phyloP scores from a whole-genome alignment of 2,888 invertebrate species.

The Acleris sparsana region DNA sequence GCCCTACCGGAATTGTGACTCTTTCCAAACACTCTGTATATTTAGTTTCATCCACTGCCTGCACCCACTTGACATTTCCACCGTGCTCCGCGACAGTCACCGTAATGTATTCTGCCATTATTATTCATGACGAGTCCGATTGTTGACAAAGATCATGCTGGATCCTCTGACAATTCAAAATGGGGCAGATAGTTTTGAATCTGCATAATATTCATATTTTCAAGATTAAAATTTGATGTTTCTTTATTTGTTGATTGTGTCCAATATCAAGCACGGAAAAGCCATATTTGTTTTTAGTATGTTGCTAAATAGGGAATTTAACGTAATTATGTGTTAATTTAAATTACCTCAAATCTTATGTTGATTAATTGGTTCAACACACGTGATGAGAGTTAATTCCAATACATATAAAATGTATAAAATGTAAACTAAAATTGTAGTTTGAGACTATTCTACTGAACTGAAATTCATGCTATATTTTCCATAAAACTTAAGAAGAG shows the following conservation, averaged over 20 bases:
- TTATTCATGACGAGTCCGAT: slow-evolving; percentile 24
- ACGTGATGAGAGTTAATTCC: no score
- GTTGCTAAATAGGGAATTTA: not conserved
- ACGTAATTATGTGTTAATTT: not conserved
- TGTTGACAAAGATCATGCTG: slow-evolving; percentile 16
- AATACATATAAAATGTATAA: no score
- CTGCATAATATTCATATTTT: not conserved
- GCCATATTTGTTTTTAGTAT: no score
- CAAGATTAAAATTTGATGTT: no score
- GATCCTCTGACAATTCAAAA: slow-evolving; percentile 14
- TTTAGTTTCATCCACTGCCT: slow-evolving; percentile 37
- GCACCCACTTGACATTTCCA: slow-evolving; percentile 24
- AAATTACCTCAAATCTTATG: not conserved
- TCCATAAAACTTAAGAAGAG: no score
- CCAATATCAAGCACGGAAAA: no score
- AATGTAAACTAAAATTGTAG: no score
- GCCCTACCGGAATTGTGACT: not conserved
- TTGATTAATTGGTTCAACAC: no score
- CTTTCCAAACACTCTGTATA: slow-evolving; percentile 14
- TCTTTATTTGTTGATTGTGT: no score
- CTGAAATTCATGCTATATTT: no score
- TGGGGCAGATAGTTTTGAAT: slow-evolving; percentile 1
- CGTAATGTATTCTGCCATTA: slow-evolving; percentile 35
- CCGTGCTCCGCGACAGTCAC: slow-evolving; percentile 3
- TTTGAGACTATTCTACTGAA: no score